Conservation (phyloP, 2,888 invertebrate genomes). For the Mactromeris polynyma region DNA sequence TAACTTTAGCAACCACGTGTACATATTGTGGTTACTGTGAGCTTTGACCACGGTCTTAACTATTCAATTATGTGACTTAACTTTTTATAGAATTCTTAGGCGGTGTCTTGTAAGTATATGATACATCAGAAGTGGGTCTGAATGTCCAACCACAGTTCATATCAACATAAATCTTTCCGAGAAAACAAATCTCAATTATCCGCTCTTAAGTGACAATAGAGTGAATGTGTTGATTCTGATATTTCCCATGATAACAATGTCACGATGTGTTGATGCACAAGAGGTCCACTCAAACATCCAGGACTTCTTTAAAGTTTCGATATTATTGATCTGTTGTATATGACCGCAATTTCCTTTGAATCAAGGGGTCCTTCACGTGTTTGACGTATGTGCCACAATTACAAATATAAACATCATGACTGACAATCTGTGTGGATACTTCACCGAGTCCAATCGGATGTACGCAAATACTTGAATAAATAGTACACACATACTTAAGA, state of each 20-base stretch:
- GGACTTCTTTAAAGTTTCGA: background rate
- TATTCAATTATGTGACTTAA: background rate
- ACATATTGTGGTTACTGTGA: background rate
- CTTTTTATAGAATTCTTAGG: background rate
- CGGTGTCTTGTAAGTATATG: background rate
- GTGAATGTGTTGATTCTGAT: background rate
- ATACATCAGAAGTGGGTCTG: background rate
- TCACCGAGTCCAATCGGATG: background rate
- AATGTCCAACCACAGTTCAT: background rate
- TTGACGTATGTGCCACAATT: background rate
- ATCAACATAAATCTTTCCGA: background rate
- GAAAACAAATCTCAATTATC: background rate
- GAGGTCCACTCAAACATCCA: background rate
- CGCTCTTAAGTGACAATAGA: background rate
- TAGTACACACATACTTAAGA: background rate
- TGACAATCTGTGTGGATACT: background rate
- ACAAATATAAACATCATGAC: background rate
- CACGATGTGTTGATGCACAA: background rate
- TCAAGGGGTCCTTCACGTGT: background rate
- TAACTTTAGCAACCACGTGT: too few relatives aligned
- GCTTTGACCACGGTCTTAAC: background rate
- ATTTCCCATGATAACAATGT: background rate
- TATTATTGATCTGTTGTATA: background rate
- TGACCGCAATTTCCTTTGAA: background rate
- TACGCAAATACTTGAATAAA: slow-evolving; percentile 5